A percentile compares a stretch with the other conserved stretches of the same genome.
phyloP scores from a whole-genome alignment of 2,113 vertebrate genomes.

The Pao palembangensis region DNA sequence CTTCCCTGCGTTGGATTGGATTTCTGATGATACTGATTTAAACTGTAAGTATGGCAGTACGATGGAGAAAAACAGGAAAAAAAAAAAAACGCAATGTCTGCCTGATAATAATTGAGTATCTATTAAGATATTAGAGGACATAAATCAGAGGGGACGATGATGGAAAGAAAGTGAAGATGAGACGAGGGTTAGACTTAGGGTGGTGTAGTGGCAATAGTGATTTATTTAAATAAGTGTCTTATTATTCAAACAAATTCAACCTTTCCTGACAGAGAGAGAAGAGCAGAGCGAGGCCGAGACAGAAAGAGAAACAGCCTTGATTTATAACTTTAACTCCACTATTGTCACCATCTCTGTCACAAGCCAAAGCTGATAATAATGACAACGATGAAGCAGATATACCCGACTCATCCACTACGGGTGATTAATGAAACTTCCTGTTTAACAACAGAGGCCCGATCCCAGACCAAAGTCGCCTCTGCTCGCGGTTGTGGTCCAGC shows the following conservation, averaged over 20 bases:
- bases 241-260: constrained; percentile 64
- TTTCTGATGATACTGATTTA: constrained; percentile 6
- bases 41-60: constrained; percentile 30
- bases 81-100: neutral
- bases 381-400: constrained; percentile 48
- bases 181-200: constrained; percentile 3
- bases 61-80: neutral
- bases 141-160: neutral
- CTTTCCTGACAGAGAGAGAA: constrained; percentile 20
- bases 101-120: neutral
- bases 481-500: constrained; percentile 25
- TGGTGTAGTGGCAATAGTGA: constrained; percentile 45
- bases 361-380: constrained; percentile 34
- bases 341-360: constrained; percentile 49
- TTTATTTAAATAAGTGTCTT: constrained; percentile 50
- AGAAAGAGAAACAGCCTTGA: constrained; percentile 30
- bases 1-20: constrained; percentile 1
- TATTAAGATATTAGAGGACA: neutral
- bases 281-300: constrained; percentile 8
- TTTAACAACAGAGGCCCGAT: constrained; percentile 23
- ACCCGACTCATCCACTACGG: constrained; percentile 24
- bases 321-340: constrained; percentile 41
- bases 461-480: constrained; percentile 25
- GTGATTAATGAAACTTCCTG: constrained; percentile 28
- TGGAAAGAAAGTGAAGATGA: constrained; percentile 15